Base-by-base conservation (phyloP, 2,113 vertebrate species). In the Puntigrus tetrazona region DNA sequence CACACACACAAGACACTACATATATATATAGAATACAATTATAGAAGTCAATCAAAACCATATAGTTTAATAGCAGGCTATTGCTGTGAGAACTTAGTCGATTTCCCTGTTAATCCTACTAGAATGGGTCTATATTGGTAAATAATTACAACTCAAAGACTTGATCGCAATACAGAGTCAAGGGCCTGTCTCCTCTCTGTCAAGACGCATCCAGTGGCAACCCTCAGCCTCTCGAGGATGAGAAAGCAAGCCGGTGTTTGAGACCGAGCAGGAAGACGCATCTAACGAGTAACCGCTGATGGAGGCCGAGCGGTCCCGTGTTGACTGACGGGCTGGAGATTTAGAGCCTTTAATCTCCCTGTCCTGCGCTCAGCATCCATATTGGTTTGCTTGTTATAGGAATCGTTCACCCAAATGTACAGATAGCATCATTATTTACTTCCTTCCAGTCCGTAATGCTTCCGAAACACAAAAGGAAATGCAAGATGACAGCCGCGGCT, bases 321-420 rank as follows among this genome's bases (percentile, higher is more conserved):
- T 57, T 72, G 67, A 73, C 18, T 31, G 79, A 69, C 80, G 7
- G 52, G 55, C 20, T 61, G 85, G 86, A 78, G 45, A 82, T 72
- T 86, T 87, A 89, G 73, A 86, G 82, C 22, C 75, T 57, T 81
- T 88, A 87, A 88, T 88, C 88, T 78, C 81, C 74, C 31, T 52
- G 27, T 27, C 57, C 50, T 67, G 81, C 81, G 77, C 75, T 81
- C 84, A 79, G 85, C 84, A 84, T 87, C 84, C 86, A 90, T 87
- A 69, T 86, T 90, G 86, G 79, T 31, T 87, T 29, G 76, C 31
- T 78, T 34, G 50, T 36, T 59, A 57, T 38, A 57, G 9, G n/a
- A 34, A 78, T 31, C 52, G 43, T 52, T 34, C 50, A 55, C 11
- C 1, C 27, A 78, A 52, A n/a, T n/a, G 4, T 11, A 34, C 11